Base-by-base conservation (phyloP, 2,797 vertebrate genomes). In the Crocodylus rhombifer region DNA sequence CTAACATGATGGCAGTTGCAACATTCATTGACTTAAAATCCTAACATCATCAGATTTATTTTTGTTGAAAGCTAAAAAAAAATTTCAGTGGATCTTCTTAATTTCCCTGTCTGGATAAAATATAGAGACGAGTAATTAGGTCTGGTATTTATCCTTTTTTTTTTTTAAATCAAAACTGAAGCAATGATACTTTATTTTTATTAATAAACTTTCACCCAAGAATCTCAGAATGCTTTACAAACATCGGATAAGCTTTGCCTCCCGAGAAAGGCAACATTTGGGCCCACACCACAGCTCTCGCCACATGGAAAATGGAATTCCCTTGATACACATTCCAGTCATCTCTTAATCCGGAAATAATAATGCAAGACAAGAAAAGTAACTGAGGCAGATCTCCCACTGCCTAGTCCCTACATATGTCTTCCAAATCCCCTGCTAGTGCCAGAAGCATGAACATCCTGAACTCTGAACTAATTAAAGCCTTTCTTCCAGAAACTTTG, bases 261-360 rank as follows among this genome's bases (percentile, higher is more conserved):
- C 9, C 74, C 77, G 80, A 9, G 23, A 74, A 73, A 82, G 76
- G 77, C 86, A 90, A 21, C 0, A 0, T 60, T 2, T 14, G 6
- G 30, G 85, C 62, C 73, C 65, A 11, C 0, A 1, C 63, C 77
- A 75, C 75, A 85, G 33, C 58, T 83, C 62, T 62, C 36, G 36
- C 33, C 11, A 1, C 0, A 0, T 69, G 75, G 80, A 89, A 87
- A 78, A 78, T 71, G 26, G 61, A 88, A 33, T 6, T 7, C 25
- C 65, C 60, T 88, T 88, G 86, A 71, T 13, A n/a, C 0, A 6
- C 0, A 1, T 86, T 89, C 82, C 82, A 73, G 79, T 75, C 84
- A 62, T 56, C 88, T 88, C 86, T 90, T 94, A 96, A 94, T 77
- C 89, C 83, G 93, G 78, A 84, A 94, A 94, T 94, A 92, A 92